Percentiles rank a stretch among this genome's conserved stretches.
Conservation (phyloP, 2,888 invertebrate species). For the Diarsia brunnea region DNA sequence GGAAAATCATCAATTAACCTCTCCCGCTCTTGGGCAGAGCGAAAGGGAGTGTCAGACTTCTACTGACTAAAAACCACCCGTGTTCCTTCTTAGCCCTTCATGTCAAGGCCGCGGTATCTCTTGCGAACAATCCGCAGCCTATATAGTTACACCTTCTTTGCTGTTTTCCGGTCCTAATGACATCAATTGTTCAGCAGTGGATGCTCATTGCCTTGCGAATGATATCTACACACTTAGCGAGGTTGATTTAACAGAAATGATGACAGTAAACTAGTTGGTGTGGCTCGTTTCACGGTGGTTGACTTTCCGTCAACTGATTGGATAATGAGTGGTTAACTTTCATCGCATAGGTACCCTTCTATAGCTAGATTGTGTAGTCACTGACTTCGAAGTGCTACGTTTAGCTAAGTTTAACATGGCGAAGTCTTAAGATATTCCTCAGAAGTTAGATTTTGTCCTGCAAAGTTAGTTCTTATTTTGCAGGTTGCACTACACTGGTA, state of each 20-base stretch:
- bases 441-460: neutral
- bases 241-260: conserved; percentile 28
- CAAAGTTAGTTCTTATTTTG: neutral
- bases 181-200: neutral
- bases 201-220: neutral
- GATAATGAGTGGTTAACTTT: conserved; percentile 39
- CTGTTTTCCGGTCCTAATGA: neutral
- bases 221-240: conserved; percentile 8
- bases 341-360: neutral
- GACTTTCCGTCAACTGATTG: conserved; percentile 26
- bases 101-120: no score
- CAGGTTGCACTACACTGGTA: neutral
- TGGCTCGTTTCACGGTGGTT: conserved; percentile 48
- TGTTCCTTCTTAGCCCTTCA: no score
- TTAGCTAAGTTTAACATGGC: neutral
- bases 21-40: no score
- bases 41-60: no score
- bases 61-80: no score
- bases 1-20: no score
- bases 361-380: conserved; percentile 10
- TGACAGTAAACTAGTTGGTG: conserved; percentile 34
- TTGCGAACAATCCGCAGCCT: no score
- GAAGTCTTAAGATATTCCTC: neutral
- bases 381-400: neutral
- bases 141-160: neutral